Conservation (phyloP, 2,797 vertebrate genomes). For the Enteromius trimaculatus region DNA sequence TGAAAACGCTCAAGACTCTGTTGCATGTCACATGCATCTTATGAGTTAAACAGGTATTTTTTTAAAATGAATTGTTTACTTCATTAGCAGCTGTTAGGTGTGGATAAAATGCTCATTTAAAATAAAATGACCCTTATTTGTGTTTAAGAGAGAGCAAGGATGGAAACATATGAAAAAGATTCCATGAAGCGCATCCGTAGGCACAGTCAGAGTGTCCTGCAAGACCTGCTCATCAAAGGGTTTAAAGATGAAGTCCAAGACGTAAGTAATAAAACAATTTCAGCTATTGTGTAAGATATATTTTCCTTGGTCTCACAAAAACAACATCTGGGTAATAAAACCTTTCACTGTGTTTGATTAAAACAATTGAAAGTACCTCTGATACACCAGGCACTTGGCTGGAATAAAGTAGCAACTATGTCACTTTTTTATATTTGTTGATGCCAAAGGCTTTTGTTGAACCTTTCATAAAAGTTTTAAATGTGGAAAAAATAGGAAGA, state of each 20-base stretch:
- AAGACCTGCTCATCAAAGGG: slow-evolving; percentile 64
- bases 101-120: background rate
- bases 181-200: slow-evolving; percentile 66
- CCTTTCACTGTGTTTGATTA: background rate
- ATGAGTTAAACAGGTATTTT: slow-evolving; percentile 48
- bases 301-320: background rate
- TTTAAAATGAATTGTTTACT: background rate
- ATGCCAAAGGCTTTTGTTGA: background rate
- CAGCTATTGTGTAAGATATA: background rate
- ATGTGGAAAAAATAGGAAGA: no score
- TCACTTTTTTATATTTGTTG: background rate
- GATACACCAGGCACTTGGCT: background rate
- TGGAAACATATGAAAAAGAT: slow-evolving; percentile 61
- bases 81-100: background rate
- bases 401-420: background rate
- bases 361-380: background rate
- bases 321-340: slow-evolving; percentile 7
- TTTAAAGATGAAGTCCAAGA: slow-evolving; percentile 61
- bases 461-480: background rate
- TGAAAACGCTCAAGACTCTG: slow-evolving; percentile 61
- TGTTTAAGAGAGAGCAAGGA: slow-evolving; percentile 26
- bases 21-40: slow-evolving; percentile 65
- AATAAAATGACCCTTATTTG: background rate
- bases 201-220: slow-evolving; percentile 69
- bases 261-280: slow-evolving; percentile 60